Evolutionary conservation across 2,888 invertebrate genomes (phyloP).

Genomic region (Hemithea aestivaria): DNA sequence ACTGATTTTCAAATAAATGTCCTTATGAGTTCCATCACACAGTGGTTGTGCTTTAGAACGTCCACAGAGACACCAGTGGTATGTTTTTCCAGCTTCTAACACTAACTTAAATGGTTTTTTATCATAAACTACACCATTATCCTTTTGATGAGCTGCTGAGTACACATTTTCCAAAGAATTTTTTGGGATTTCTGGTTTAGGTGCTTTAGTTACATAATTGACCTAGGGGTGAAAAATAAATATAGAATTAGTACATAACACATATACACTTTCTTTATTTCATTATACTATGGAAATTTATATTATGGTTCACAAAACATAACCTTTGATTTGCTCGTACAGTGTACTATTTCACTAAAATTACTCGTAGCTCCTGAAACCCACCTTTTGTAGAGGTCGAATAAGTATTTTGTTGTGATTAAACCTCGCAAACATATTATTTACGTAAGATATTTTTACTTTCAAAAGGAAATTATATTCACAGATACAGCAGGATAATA

Average conservation of each 20-base stretch:
- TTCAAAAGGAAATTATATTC: too few relatives aligned
- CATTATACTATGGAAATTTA: too few relatives aligned
- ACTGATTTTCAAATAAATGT: conserved; percentile 84
- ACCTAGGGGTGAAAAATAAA: conserved; percentile 31
- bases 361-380: conserved; percentile 2
- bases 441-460: too few relatives aligned
- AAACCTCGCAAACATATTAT: conserved; percentile 29
- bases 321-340: too few relatives aligned
- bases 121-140: conserved; percentile 90
- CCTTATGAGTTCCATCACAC: conserved; percentile 95
- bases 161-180: conserved; percentile 81
- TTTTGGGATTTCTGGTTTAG: conserved; percentile 81
- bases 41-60: conserved; percentile 94
- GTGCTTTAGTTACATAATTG: conserved; percentile 57
- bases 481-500: too few relatives aligned
- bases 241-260: neutral
- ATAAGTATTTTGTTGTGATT: conserved; percentile 12
- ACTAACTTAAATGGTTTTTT: conserved; percentile 91
- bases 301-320: too few relatives aligned
- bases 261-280: too few relatives aligned
- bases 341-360: too few relatives aligned
- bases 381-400: conserved; percentile 23
- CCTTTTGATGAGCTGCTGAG: conserved; percentile 81
- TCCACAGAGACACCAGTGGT: conserved; percentile 97
- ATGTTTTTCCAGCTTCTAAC: conserved; percentile 86